Evolutionary conservation across 2,888 invertebrate genomes (phyloP), one percentile per base, ranked within the genome.

Genomic region (Melikaiella ostensackeni): DNA sequence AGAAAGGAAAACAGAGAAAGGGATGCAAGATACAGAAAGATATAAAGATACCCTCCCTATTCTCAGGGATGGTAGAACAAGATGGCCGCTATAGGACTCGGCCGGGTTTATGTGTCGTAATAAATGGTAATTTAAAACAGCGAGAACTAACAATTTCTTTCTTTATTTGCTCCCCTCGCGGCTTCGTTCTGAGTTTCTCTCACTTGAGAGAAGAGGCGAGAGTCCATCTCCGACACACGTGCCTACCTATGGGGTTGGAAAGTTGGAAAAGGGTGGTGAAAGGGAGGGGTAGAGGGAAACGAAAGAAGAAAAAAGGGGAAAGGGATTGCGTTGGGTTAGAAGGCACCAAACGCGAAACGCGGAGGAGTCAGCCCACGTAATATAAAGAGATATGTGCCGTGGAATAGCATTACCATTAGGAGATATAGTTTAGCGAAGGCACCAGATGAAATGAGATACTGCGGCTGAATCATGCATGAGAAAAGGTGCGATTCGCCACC

Each of bases 41-140:
- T 78, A 75, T 77, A 77, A 64, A 62, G 75, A 63, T 76, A 73
- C 80, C 78, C 80, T 76, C 77, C 75, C 77, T 75, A 64, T 81
- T 70, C 30, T 30, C 77, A 79, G 83, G 81, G 84, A 79, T 82
- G 77, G 81, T 87, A 85, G 86, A 85, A 88, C 90, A 91, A 91
- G 90, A 91, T 91, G 91, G 91, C 91, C 87, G 90, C 88, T 86
- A 86, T 79, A 85, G 78, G 80, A 81, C 85, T 86, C 84, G 85
- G 84, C 84, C 82, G 88, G 89, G 88, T 90, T 91, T 91, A 91
- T 88, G 90, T 86, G 90, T 90, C 88, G 91, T 91, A 91, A 91
- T 91, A 90, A 91, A 91, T 91, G 91, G 91, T 91, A 91, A 91
- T 91, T 91, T 91, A 91, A 91, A 91, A 90, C 91, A 91, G 91